Evolutionary conservation across 2,113 vertebrate genomes (phyloP).

Genomic region (Chaetodon auriga): DNA sequence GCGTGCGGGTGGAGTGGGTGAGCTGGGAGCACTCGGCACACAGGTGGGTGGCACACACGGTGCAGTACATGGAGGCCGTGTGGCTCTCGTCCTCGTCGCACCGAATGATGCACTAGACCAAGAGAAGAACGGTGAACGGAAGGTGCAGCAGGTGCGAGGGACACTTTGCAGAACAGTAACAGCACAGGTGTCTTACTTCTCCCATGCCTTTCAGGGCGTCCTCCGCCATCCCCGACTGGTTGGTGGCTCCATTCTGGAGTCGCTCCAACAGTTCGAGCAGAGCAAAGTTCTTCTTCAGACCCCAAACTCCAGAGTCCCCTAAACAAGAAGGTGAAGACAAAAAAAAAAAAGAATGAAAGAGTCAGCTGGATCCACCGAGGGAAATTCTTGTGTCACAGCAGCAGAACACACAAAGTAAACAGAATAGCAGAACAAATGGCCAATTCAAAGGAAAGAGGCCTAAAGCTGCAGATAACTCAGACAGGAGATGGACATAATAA

Average conservation of each 20-base stretch:
- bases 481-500: no score
- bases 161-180: not conserved
- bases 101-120: constrained; percentile 90
- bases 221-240: constrained; percentile 90
- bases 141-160: not conserved
- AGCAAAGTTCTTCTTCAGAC: constrained; percentile 99
- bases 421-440: no score
- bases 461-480: no score
- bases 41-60: constrained; percentile 96
- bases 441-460: no score
- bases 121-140: not conserved
- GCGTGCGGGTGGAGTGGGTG: constrained; percentile 97
- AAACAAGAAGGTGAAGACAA: not conserved
- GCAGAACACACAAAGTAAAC: no score
- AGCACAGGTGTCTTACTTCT: constrained; percentile 86
- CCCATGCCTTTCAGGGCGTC: constrained; percentile 91
- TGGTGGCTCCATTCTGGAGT: constrained; percentile 93
- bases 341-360: no score
- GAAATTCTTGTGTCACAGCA: no score
- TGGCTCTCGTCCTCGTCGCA: constrained; percentile 98
- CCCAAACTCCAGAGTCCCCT: constrained; percentile 99
- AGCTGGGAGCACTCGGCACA: constrained; percentile 96
- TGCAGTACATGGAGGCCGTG: constrained; percentile 95
- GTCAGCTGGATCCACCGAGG: no score
- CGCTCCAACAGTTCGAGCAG: constrained; percentile 95